Conservation (phyloP, 2,888 invertebrate species). For the Tineola bisselliella region DNA sequence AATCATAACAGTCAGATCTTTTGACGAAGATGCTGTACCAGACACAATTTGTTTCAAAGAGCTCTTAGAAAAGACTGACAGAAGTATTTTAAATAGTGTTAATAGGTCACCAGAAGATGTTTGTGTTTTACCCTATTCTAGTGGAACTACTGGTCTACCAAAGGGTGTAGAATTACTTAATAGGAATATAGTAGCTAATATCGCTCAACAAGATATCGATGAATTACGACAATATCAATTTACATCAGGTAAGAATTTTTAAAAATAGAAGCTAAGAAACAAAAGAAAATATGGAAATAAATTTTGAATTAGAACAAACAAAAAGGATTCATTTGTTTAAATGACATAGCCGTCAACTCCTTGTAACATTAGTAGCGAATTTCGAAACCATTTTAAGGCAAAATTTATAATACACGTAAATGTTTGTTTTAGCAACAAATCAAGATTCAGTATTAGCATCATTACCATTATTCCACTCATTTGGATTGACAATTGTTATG, state of each 20-base stretch:
- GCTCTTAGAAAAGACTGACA: conserved; percentile 57
- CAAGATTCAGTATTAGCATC: conserved; percentile 70
- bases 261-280: not conserved
- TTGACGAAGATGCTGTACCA: conserved; percentile 37
- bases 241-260: conserved; percentile 25
- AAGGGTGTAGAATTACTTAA: conserved; percentile 78
- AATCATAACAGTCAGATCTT: conserved; percentile 45
- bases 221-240: conserved; percentile 29
- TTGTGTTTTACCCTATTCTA: conserved; percentile 80
- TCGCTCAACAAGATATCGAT: conserved; percentile 34
- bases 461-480: conserved; percentile 79
- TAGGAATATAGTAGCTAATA: conserved; percentile 61
- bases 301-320: not conserved
- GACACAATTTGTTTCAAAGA: conserved; percentile 71
- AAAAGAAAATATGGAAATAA: too few relatives aligned
- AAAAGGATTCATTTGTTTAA: too few relatives aligned
- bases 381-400: too few relatives aligned
- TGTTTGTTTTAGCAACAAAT: conserved; percentile 31
- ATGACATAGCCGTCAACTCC: too few relatives aligned
- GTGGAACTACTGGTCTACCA: conserved; percentile 85
- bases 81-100: conserved; percentile 48
- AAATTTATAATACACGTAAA: too few relatives aligned
- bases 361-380: too few relatives aligned
- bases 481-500: conserved; percentile 69
- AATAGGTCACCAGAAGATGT: conserved; percentile 61